A percentile compares a stretch with the other conserved stretches of the same genome.
These are phyloP conservation scores for Actinernus sp. DNA, from an alignment of 92 coral and sea anemone genomes.

Conservation along the genomic window DNA sequence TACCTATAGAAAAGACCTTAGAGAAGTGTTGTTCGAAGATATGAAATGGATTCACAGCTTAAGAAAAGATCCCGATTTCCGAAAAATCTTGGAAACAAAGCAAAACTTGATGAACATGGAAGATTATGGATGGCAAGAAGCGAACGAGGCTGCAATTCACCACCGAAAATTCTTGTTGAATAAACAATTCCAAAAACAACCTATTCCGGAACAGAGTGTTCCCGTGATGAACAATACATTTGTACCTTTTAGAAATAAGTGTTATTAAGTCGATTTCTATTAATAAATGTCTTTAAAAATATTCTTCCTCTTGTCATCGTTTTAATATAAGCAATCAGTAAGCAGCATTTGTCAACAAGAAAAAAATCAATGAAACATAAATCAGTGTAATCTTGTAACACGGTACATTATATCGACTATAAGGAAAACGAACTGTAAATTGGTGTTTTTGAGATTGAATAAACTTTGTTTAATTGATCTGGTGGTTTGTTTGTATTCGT, in stretches of 20 bases:
- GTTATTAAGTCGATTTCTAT: background rate
- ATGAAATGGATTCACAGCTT: constrained; percentile 7
- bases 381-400: too few relatives aligned
- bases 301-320: too few relatives aligned
- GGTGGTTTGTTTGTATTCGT: too few relatives aligned
- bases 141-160: background rate
- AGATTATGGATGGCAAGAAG: constrained; percentile 7
- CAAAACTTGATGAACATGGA: constrained; percentile 7
- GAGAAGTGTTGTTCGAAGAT: too few relatives aligned
- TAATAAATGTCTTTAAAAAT: too few relatives aligned
- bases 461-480: too few relatives aligned
- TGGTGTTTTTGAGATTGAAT: too few relatives aligned
- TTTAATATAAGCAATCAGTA: too few relatives aligned
- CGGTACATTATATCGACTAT: too few relatives aligned
- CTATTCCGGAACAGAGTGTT: constrained; percentile 1
- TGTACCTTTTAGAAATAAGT: background rate
- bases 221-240: background rate
- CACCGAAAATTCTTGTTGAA: constrained; percentile 9
- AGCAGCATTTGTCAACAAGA: too few relatives aligned
- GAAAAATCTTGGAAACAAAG: constrained; percentile 8
- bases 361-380: too few relatives aligned
- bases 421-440: too few relatives aligned
- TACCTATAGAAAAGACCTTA: background rate
- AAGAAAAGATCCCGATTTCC: constrained; percentile 4
- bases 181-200: background rate